A percentile compares a stretch with the other conserved stretches of the same genome.
phyloP scores from a whole-genome alignment of 2,113 vertebrate species.

The Myotis davidii region DNA sequence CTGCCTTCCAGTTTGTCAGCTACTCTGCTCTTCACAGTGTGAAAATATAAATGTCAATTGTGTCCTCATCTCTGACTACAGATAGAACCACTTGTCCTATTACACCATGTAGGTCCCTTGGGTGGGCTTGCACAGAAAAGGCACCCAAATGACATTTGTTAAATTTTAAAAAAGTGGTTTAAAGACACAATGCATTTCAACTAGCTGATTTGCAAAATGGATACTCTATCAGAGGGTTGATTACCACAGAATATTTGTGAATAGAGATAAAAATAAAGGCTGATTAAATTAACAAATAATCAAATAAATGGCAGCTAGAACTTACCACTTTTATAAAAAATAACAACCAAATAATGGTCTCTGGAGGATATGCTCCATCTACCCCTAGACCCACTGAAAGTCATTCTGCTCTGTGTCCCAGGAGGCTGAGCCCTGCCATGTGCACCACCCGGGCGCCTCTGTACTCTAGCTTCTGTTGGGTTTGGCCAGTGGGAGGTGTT shows the following conservation, averaged over 20 bases:
- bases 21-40: background rate
- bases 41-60: conserved; percentile 15
- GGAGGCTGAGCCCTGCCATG: background rate
- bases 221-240: background rate
- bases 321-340: background rate
- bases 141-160: background rate
- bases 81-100: background rate
- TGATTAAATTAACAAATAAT: background rate
- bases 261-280: background rate
- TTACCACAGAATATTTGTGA: background rate
- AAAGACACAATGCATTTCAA: background rate
- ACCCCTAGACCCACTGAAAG: background rate
- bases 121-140: background rate
- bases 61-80: background rate
- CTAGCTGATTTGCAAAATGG: background rate
- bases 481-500: background rate
- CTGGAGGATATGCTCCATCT: background rate
- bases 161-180: background rate
- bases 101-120: background rate
- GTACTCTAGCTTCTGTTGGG: background rate
- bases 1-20: background rate
- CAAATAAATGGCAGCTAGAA: conserved; percentile 8
- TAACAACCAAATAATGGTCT: background rate
- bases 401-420: background rate
- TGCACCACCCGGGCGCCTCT: background rate